phyloP scores from a whole-genome alignment of 2,113 vertebrate species.

The Stigmatopora argus region DNA sequence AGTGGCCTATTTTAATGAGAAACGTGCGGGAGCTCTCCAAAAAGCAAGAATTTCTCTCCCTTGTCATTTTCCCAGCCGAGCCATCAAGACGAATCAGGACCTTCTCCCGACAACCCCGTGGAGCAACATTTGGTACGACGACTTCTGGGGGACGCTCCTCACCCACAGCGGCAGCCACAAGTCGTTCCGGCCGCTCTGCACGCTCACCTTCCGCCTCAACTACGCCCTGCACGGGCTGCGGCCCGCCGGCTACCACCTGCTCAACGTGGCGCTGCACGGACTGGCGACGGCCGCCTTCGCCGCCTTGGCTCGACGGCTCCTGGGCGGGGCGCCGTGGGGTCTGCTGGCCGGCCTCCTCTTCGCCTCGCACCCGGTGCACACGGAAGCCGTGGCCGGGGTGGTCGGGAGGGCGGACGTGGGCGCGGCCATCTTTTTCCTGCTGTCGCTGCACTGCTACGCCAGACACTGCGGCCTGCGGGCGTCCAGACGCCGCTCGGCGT shows the following conservation, averaged over 20 bases:
- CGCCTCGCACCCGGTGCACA: constrained; percentile 90
- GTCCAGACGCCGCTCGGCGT: constrained; percentile 37
- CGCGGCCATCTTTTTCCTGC: constrained; percentile 86
- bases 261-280: constrained; percentile 83
- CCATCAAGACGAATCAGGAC: constrained; percentile 97
- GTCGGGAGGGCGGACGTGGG: constrained; percentile 92
- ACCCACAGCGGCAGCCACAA: constrained; percentile 98
- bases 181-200: constrained; percentile 93
- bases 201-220: constrained; percentile 92
- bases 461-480: constrained; percentile 81
- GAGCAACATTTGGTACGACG: constrained; percentile 91
- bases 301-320: constrained; percentile 79
- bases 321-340: constrained; percentile 84
- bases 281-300: constrained; percentile 88
- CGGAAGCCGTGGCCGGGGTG: constrained; percentile 87
- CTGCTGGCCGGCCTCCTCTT: constrained; percentile 87
- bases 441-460: constrained; percentile 83
- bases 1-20: no score
- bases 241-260: constrained; percentile 90
- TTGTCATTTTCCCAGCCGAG: constrained; percentile 74
- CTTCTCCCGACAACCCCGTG: constrained; percentile 90
- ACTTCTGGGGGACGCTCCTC: constrained; percentile 95
- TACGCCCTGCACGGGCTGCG: constrained; percentile 81
- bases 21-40: no score
- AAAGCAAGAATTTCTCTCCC: not conserved